Conservation (phyloP, 64 coral and sea anemone genomes). For the Montipora sp. region DNA sequence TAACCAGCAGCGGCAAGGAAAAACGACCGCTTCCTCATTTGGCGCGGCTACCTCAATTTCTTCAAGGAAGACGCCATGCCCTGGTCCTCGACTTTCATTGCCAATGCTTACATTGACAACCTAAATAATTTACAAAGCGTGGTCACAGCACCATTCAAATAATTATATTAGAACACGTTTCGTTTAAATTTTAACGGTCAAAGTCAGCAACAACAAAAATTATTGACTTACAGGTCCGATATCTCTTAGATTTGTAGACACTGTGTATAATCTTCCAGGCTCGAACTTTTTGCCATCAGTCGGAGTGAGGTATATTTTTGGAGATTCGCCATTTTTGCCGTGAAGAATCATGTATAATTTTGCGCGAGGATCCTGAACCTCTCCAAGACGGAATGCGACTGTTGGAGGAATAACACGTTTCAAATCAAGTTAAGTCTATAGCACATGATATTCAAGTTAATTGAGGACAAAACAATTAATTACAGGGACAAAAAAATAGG, state of each 20-base stretch:
- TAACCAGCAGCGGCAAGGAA: constrained; percentile 91
- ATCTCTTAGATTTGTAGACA: constrained; percentile 70
- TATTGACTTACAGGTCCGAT: constrained; percentile 82
- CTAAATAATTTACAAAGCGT: background rate
- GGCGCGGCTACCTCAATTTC: constrained; percentile 81
- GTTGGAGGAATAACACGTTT: background rate
- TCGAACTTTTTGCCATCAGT: constrained; percentile 61
- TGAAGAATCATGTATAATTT: constrained; percentile 87
- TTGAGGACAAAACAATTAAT: too few species aligned
- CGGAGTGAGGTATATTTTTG: constrained; percentile 59
- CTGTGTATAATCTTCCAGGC: constrained; percentile 79
- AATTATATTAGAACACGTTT: too few species aligned
- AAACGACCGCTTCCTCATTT: constrained; percentile 67
- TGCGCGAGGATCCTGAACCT: constrained; percentile 73
- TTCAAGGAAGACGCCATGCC: constrained; percentile 83
- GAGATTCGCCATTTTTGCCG: constrained; percentile 80
- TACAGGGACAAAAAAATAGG: background rate
- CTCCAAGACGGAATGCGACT: constrained; percentile 77
- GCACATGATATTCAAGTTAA: too few species aligned
- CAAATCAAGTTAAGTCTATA: background rate
- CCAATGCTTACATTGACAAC: constrained; percentile 84
- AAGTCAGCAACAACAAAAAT: too few species aligned
- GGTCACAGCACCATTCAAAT: background rate
- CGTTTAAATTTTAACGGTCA: too few species aligned
- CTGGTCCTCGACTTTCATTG: constrained; percentile 90